Conservation (phyloP, 2,888 invertebrate species). For the Phasia obesa region DNA sequence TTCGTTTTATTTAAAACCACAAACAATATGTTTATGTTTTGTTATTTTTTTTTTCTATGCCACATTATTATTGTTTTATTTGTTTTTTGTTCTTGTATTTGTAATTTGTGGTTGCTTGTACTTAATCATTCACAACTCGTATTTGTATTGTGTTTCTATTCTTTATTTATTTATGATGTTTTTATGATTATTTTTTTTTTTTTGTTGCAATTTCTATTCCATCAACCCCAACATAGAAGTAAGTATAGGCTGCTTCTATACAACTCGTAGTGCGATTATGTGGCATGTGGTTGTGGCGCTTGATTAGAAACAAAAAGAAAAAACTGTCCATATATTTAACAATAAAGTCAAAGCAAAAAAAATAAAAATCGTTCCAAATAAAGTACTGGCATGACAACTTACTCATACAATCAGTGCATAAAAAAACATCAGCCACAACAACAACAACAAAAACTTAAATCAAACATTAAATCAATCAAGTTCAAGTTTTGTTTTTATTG, state of each 20-base stretch:
- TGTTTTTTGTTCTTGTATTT: constrained; percentile 36
- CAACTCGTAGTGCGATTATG: constrained; percentile 27
- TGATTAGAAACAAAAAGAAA: constrained; percentile 58
- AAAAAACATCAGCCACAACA: constrained; percentile 1
- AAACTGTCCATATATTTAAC: constrained; percentile 32
- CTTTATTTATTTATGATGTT: constrained; percentile 35
- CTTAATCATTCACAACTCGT: constrained; percentile 69
- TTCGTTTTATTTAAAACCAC: constrained; percentile 35
- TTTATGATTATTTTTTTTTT: constrained; percentile 45
- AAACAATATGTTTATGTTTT: constrained; percentile 54
- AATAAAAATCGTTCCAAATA: constrained; percentile 50
- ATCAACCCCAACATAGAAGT: constrained; percentile 54
- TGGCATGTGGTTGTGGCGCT: constrained; percentile 61
- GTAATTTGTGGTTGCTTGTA: constrained; percentile 65
- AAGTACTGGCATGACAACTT: constrained; percentile 65
- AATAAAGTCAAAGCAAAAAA: not conserved
- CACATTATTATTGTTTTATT: constrained; percentile 43
- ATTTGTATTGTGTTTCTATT: constrained; percentile 47
- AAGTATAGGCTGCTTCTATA: constrained; percentile 9
- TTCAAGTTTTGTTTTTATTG: constrained; percentile 61
- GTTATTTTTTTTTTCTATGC: constrained; percentile 22
- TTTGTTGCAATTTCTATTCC: constrained; percentile 54
- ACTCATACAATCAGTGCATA: constrained; percentile 66
- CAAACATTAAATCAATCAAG: constrained; percentile 67
- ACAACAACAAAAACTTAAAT: constrained; percentile 34